Evolutionary conservation across 2,113 vertebrate genomes (phyloP), one percentile per base, ranked within the genome.

Genomic region (Xenus cinereus): DNA sequence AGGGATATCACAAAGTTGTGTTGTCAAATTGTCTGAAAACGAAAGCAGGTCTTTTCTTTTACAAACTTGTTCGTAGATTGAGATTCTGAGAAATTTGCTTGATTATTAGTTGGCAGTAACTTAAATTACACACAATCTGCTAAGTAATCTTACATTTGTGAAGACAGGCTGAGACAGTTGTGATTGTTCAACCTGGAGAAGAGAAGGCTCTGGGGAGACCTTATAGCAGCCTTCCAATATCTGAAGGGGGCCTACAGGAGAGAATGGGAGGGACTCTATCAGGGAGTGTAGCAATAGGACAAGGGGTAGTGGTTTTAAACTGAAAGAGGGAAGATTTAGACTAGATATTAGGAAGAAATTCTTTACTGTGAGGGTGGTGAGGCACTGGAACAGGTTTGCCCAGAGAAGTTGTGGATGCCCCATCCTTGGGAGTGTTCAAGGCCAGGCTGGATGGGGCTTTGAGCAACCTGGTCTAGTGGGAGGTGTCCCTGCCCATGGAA

Each of bases 11-110:
- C 48, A 67, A 63, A 62, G 45, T 10, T 62, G 46, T 59, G 75
- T 59, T 68, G 50, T 75, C 60, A 93, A 93, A 97, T 79, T 87
- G 62, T 83, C 39, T 23, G 59, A 94, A 96, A 97, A 92, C 41
- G 50, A 85, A 98, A 97, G 93, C 72, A 96, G 46, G 83, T 20
- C 35, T 97, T 93, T 94, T 66, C 37, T 81, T 94, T 88, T 76
- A 84, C 20, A 54, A 67, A 83, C 92, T 86, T 96, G 87, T 94
- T 97, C 97, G 77, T 89, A 97, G 93, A 97, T 51, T 96, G 95
- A 94, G 92, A 97, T 93, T 97, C 96, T 96, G 96, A 97, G 94
- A 98, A 97, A 92, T 98, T 97, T 97, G 91, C 87, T 95, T 96
- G 94, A 95, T 97, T 94, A 97, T 96, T 97, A 98, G 93, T 95